Conservation (phyloP, 2,797 vertebrate genomes). For the Emydoidea blandingii region DNA sequence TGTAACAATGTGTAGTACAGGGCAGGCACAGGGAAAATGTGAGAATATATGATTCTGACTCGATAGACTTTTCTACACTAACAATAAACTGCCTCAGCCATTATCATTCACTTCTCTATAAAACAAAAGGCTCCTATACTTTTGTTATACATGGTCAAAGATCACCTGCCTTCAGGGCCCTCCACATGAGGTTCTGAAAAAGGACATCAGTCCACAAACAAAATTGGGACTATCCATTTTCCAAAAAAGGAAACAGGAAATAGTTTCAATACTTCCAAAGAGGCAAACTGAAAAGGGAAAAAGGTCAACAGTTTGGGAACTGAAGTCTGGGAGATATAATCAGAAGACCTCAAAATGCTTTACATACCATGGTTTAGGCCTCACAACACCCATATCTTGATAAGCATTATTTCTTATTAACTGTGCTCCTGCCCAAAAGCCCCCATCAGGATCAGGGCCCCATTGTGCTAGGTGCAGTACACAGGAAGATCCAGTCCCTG, state of each 20-base stretch:
- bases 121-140: background rate
- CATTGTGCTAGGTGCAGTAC: background rate
- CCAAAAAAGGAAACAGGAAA: background rate
- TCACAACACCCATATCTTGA: background rate
- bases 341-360: background rate
- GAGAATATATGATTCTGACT: fast-evolving
- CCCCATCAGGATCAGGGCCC: background rate
- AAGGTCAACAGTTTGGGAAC: background rate
- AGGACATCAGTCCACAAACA: background rate
- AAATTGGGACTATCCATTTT: background rate
- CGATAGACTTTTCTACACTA: background rate
- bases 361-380: background rate
- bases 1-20: fast-evolving
- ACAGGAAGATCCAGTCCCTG: background rate
- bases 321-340: background rate
- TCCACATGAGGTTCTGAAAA: background rate
- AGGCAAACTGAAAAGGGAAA: background rate
- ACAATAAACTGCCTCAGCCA: background rate
- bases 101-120: background rate
- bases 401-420: background rate
- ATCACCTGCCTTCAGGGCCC: background rate
- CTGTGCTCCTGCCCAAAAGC: background rate
- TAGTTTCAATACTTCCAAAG: background rate
- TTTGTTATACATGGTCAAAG: background rate
- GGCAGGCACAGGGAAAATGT: background rate